Evolutionary conservation across 2,888 invertebrate genomes (phyloP).

Genomic region (Heteropelma amictum): DNA sequence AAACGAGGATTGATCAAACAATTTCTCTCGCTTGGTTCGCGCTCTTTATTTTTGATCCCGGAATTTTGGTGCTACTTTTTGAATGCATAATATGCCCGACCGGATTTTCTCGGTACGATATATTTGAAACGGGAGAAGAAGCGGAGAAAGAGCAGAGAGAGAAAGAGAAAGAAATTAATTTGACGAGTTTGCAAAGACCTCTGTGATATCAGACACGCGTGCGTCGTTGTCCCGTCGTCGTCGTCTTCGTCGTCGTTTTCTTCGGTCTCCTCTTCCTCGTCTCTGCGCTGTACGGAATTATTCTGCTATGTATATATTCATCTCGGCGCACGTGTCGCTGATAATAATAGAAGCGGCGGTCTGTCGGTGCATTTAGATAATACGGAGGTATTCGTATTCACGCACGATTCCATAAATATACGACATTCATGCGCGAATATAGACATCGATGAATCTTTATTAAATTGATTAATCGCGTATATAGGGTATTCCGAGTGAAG

Average conservation of each 20-base stretch:
- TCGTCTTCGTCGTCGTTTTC: too few relatives aligned
- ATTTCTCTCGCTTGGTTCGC: conserved; percentile 20
- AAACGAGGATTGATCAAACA: conserved; percentile 60
- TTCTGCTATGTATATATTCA: conserved; percentile 31
- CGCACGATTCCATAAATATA: background rate
- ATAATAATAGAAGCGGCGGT: conserved; percentile 65
- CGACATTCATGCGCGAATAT: background rate
- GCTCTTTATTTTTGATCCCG: conserved; percentile 12
- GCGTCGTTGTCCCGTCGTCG: conserved; percentile 46
- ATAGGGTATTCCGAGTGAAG: too few relatives aligned
- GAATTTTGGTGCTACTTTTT: conserved; percentile 42
- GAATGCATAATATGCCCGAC: conserved; percentile 33
- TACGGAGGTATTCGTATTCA: conserved; percentile 58
- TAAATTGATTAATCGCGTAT: too few relatives aligned
- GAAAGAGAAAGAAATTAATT: conserved; percentile 31
- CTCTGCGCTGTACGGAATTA: conserved; percentile 31
- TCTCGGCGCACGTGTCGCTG: conserved; percentile 65
- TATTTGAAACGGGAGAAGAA: background rate
- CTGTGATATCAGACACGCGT: conserved; percentile 55
- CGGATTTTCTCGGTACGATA: background rate
- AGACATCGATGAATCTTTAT: background rate
- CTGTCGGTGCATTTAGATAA: conserved; percentile 66
- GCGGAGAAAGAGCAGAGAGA: background rate
- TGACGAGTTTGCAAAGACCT: conserved; percentile 8
- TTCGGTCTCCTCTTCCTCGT: too few relatives aligned